Evolutionary conservation across 1,140 invertebrate species (phyloP).

Genomic region (Drosophila rufa): DNA sequence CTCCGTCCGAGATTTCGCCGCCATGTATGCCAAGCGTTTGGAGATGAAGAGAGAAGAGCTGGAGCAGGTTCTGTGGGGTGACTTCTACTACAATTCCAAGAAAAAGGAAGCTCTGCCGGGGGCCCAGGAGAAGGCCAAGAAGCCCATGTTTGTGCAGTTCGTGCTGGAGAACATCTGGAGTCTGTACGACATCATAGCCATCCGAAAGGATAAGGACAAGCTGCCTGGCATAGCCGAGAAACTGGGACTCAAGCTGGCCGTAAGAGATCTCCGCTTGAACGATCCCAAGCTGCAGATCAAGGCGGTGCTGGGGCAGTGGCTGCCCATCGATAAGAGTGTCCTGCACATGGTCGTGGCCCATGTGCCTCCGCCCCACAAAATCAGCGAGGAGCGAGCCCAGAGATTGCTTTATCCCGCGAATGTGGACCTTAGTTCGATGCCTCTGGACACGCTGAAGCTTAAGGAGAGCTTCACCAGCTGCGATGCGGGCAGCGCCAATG

Average conservation of each 20-base stretch:
- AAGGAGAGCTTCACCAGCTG: constrained; percentile 92
- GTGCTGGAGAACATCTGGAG: constrained; percentile 97
- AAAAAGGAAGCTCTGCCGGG: constrained; percentile 94
- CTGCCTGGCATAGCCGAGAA: constrained; percentile 92
- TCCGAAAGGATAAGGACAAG: constrained; percentile 93
- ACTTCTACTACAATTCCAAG: constrained; percentile 96
- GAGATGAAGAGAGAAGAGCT: constrained; percentile 88
- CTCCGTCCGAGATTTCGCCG: constrained; percentile 94
- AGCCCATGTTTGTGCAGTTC: constrained; percentile 98
- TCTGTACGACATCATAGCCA: constrained; percentile 93
- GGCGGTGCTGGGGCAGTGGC: constrained; percentile 94
- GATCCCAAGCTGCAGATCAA: constrained; percentile 93
- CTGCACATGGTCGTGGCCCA: constrained; percentile 92
- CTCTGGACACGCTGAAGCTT: constrained; percentile 89
- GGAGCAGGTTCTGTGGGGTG: constrained; percentile 96
- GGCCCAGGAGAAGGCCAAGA: constrained; percentile 97
- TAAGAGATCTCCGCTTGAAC: constrained; percentile 91
- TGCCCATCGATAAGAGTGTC: constrained; percentile 93
- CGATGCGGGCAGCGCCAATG: constrained; percentile 88
- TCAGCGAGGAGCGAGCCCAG: constrained; percentile 91
- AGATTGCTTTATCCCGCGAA: constrained; percentile 90
- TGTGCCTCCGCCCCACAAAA: constrained; percentile 92
- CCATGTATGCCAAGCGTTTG: constrained; percentile 93
- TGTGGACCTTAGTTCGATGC: constrained; percentile 89
- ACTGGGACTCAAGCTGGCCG: constrained; percentile 91